Percentiles rank a stretch among this genome's conserved stretches.
Evolutionary conservation across 2,113 vertebrate genomes (phyloP).

Genomic region (Pterocles gutturalis): DNA sequence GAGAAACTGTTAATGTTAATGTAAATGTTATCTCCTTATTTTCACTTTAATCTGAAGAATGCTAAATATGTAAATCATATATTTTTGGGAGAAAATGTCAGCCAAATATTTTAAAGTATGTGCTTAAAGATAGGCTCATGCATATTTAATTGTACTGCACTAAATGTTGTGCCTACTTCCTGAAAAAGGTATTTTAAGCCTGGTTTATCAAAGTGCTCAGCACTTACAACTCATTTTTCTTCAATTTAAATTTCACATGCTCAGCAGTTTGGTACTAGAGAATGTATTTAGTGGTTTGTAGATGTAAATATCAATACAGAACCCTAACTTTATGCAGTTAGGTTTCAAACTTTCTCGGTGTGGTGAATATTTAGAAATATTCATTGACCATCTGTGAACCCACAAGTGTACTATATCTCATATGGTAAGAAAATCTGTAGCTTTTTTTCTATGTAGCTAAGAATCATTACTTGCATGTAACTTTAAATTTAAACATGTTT

Average conservation of each 20-base stretch:
- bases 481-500: conserved; percentile 6
- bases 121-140: neutral
- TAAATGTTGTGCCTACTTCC: neutral
- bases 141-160: neutral
- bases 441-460: neutral
- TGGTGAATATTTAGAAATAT: neutral
- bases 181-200: neutral
- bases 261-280: neutral
- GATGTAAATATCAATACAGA: neutral
- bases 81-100: neutral
- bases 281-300: neutral
- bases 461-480: neutral
- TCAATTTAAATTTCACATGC: neutral
- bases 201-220: neutral
- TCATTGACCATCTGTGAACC: neutral
- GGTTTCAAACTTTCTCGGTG: neutral
- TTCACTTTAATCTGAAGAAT: neutral
- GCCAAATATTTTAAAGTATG: neutral
- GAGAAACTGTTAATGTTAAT: neutral
- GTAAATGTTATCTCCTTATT: neutral
- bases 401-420: neutral
- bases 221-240: neutral
- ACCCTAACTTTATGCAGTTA: neutral
- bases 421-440: neutral
- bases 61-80: neutral